These are phyloP conservation scores for Drosophila paranaensis DNA, from an alignment of 2,888 invertebrate genomes.

Conservation along the genomic window DNA sequence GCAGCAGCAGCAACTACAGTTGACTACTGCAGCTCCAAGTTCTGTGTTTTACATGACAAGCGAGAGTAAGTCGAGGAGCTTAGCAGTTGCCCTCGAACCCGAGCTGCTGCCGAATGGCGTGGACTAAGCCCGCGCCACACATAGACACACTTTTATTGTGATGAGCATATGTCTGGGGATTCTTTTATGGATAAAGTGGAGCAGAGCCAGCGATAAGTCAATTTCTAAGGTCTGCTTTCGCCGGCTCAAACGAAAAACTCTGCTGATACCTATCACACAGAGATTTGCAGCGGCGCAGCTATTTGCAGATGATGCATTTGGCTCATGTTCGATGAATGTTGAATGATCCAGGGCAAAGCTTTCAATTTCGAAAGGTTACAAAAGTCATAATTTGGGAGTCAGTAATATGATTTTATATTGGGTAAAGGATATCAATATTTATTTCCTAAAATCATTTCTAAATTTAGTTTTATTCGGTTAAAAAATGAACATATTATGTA, in stretches of 20 bases:
- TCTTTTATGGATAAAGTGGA: neutral
- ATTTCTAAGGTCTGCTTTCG: slow-evolving; percentile 2
- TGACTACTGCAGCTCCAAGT: slow-evolving; percentile 48
- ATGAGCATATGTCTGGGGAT: slow-evolving; percentile 17
- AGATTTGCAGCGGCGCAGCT: no score
- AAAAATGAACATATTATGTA: no score
- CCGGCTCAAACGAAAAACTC: neutral
- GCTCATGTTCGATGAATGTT: neutral
- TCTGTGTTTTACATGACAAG: slow-evolving; percentile 74
- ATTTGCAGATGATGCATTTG: no score
- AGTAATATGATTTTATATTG: no score
- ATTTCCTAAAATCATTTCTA: no score
- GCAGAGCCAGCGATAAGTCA: slow-evolving; percentile 8
- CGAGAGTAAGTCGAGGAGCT: slow-evolving; percentile 52
- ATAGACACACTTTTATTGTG: slow-evolving; percentile 19
- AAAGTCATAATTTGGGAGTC: no score
- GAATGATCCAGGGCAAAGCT: neutral
- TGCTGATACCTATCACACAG: neutral
- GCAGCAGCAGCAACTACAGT: slow-evolving; percentile 19
- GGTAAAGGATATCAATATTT: no score
- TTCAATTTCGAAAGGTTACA: neutral
- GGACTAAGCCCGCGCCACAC: slow-evolving; percentile 19
- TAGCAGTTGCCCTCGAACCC: slow-evolving; percentile 22
- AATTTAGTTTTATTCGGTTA: no score
- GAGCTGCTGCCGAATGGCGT: slow-evolving; percentile 16